Percentiles rank a stretch among this genome's conserved stretches.
Evolutionary conservation across 2,113 vertebrate genomes (phyloP).

Genomic region (Myiozetetes cayanensis): DNA sequence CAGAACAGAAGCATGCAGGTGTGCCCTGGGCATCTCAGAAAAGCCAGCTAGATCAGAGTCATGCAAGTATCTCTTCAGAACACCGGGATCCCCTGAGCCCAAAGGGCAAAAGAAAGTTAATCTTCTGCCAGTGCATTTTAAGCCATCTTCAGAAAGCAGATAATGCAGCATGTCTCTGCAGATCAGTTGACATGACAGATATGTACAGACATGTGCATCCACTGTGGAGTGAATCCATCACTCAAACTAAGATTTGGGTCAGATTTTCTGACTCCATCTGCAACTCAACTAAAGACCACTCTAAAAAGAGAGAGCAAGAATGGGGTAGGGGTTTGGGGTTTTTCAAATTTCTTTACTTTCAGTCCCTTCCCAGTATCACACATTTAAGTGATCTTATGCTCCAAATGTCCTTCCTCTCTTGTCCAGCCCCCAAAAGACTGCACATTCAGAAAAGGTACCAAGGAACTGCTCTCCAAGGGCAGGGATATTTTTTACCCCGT

Average conservation of each 20-base stretch:
- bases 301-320: neutral
- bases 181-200: neutral
- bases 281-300: neutral
- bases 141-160: slow-evolving; percentile 4
- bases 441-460: neutral
- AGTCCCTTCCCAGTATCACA: neutral
- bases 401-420: neutral
- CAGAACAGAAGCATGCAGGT: neutral
- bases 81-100: neutral
- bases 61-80: neutral
- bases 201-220: neutral
- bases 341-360: neutral
- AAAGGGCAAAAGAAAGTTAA: neutral
- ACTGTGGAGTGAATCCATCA: slow-evolving; percentile 7
- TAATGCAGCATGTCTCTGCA: neutral
- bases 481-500: neutral
- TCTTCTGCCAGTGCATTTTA: neutral
- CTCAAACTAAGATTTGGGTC: neutral
- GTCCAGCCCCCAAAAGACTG: neutral
- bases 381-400: neutral
- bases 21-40: neutral
- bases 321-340: neutral
- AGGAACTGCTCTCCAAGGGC: neutral
- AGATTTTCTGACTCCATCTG: neutral
- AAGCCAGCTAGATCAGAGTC: neutral